Conservation (phyloP, 2,797 vertebrate genomes). For the Rhinella marina region DNA sequence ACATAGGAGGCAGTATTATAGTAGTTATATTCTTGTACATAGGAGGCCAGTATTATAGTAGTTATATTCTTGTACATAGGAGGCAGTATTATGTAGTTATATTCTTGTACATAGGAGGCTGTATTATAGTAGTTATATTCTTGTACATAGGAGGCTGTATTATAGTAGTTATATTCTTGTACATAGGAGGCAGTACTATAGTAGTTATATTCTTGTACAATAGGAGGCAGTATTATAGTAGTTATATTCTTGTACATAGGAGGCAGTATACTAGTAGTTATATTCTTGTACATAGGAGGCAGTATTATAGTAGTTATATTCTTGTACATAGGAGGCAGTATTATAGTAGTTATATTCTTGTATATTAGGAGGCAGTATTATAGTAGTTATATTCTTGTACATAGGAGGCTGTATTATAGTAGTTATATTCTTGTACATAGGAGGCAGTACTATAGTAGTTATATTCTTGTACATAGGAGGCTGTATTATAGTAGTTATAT, state of each 20-base stretch:
- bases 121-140: too few species aligned
- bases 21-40: neutral
- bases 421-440: neutral
- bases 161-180: too few species aligned
- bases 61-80: neutral
- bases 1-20: neutral
- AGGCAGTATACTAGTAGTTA: neutral
- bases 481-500: too few species aligned
- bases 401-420: neutral
- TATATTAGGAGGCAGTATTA: neutral
- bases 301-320: constrained; percentile 5
- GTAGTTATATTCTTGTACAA: neutral
- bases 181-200: neutral
- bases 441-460: too few species aligned
- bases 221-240: neutral
- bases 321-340: neutral
- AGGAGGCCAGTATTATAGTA: neutral
- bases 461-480: too few species aligned
- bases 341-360: constrained; percentile 11
- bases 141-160: too few species aligned
- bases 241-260: constrained; percentile 1
- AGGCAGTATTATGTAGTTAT: too few species aligned
- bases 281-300: neutral
- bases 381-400: constrained; percentile 5
- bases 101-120: too few species aligned